Evolutionary conservation across 2,797 vertebrate species (phyloP).

Genomic region (Anguilla pacifica): DNA sequence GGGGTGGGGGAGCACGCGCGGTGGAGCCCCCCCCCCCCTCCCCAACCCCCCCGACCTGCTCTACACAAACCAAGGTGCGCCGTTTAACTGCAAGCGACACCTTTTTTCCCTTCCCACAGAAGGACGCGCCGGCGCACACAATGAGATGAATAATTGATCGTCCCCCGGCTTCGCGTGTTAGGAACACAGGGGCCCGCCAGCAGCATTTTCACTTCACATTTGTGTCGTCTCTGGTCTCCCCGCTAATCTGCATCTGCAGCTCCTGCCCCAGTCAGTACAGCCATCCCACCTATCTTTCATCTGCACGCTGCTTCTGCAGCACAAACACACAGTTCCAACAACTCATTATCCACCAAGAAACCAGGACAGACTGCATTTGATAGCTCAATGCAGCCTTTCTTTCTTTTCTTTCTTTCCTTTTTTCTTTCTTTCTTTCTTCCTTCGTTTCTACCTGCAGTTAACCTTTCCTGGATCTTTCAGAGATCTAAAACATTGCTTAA

Average conservation of each 20-base stretch:
- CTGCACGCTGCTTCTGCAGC: slow-evolving; percentile 71
- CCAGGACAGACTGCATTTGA: slow-evolving; percentile 73
- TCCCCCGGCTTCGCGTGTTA: slow-evolving; percentile 82
- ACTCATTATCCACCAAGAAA: slow-evolving; percentile 87
- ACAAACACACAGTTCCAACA: slow-evolving; percentile 74
- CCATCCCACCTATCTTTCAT: slow-evolving; percentile 85
- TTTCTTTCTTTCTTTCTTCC: slow-evolving; percentile 45
- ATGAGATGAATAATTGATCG: slow-evolving; percentile 93
- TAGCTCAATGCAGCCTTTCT: slow-evolving; percentile 52
- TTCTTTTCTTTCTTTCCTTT: not conserved
- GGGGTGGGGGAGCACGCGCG: slow-evolving; percentile 32
- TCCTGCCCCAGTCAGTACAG: slow-evolving; percentile 86
- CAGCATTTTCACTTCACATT: slow-evolving; percentile 98
- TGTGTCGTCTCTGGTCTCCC: slow-evolving; percentile 96
- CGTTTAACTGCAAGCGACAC: slow-evolving; percentile 60
- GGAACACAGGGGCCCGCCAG: slow-evolving; percentile 83
- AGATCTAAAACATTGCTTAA: slow-evolving; percentile 56
- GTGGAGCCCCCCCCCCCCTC: slow-evolving; percentile 40
- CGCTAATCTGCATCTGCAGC: slow-evolving; percentile 97
- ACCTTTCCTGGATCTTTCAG: slow-evolving; percentile 69
- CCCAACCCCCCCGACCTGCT: slow-evolving; percentile 56
- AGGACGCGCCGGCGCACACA: slow-evolving; percentile 73
- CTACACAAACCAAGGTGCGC: slow-evolving; percentile 65
- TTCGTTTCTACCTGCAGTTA: slow-evolving; percentile 48
- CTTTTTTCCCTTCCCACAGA: slow-evolving; percentile 34